These are phyloP conservation scores for Agrotis segetum DNA, from an alignment of 2,888 invertebrate genomes.

Conservation along the genomic window DNA sequence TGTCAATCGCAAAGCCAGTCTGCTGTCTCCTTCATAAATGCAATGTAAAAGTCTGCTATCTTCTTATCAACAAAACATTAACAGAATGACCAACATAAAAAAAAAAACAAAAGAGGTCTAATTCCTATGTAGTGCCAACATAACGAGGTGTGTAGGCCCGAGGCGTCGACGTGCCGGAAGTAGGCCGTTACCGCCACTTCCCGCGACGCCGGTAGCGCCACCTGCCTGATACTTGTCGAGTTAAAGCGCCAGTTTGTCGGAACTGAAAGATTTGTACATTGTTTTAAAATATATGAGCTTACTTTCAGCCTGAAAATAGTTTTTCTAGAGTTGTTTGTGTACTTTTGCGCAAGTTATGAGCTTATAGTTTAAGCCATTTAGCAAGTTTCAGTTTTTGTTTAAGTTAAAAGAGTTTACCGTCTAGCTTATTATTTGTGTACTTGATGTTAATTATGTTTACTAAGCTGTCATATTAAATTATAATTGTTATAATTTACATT, in stretches of 20 bases:
- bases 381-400: slow-evolving; percentile 11
- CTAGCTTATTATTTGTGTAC: neutral
- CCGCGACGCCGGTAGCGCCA: slow-evolving; percentile 73
- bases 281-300: slow-evolving; percentile 60
- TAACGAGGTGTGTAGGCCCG: slow-evolving; percentile 61
- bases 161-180: slow-evolving; percentile 81
- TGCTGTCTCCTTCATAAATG: neutral
- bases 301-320: slow-evolving; percentile 47
- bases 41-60: no score
- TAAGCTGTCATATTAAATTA: neutral
- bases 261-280: slow-evolving; percentile 66
- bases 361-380: slow-evolving; percentile 32
- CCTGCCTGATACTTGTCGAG: slow-evolving; percentile 77
- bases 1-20: neutral
- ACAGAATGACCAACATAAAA: slow-evolving; percentile 59
- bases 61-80: slow-evolving; percentile 20
- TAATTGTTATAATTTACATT: no score
- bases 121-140: slow-evolving; percentile 61
- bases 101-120: slow-evolving; percentile 64
- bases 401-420: slow-evolving; percentile 3
- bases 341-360: slow-evolving; percentile 16
- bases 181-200: slow-evolving; percentile 80
- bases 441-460: neutral
- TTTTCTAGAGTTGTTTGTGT: slow-evolving; percentile 35
- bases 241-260: slow-evolving; percentile 63